phyloP scores from a whole-genome alignment of 2,797 vertebrate genomes.

The Salarias fasciatus region DNA sequence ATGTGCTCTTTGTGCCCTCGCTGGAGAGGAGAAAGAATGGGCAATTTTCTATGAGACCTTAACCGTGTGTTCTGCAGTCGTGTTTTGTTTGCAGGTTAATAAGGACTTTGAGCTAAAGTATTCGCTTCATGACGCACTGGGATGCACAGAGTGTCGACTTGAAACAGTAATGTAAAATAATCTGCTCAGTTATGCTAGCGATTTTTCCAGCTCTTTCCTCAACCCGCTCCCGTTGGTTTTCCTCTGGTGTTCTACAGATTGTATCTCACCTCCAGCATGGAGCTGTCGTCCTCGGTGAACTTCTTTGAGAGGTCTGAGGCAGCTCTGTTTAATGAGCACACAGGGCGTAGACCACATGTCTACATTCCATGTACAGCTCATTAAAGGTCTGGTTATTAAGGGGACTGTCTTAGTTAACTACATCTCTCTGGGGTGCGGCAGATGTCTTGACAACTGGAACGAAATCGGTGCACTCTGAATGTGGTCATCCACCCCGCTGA shows the following conservation, averaged over 20 bases:
- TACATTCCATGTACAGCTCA: constrained; percentile 42
- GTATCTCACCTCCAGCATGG: constrained; percentile 42
- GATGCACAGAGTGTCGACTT: constrained; percentile 23
- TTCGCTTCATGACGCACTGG: constrained; percentile 29
- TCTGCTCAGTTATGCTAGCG: constrained; percentile 41
- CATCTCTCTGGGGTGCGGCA: constrained; percentile 36
- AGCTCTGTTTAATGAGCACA: constrained; percentile 66
- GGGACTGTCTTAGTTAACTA: constrained; percentile 38
- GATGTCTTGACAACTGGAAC: constrained; percentile 24
- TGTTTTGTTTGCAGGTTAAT: constrained; percentile 43
- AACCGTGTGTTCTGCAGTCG: constrained; percentile 7
- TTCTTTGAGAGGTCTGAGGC: constrained; percentile 48
- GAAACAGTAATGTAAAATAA: constrained; percentile 17
- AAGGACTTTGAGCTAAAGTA: constrained; percentile 42
- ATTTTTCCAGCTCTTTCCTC: constrained; percentile 3
- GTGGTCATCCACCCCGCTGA: constrained; percentile 8
- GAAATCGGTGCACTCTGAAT: constrained; percentile 8
- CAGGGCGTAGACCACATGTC: constrained; percentile 54
- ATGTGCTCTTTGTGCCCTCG: constrained; percentile 14
- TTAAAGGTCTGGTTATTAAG: constrained; percentile 54
- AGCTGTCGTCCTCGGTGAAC: constrained; percentile 46
- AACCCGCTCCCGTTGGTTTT: constrained; percentile 5
- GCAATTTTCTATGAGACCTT: constrained; percentile 20
- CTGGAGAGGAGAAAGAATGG: not conserved
- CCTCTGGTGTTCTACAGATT: constrained; percentile 51